Evolutionary conservation across 2,888 invertebrate genomes (phyloP).

Genomic region (Biston betularia): DNA sequence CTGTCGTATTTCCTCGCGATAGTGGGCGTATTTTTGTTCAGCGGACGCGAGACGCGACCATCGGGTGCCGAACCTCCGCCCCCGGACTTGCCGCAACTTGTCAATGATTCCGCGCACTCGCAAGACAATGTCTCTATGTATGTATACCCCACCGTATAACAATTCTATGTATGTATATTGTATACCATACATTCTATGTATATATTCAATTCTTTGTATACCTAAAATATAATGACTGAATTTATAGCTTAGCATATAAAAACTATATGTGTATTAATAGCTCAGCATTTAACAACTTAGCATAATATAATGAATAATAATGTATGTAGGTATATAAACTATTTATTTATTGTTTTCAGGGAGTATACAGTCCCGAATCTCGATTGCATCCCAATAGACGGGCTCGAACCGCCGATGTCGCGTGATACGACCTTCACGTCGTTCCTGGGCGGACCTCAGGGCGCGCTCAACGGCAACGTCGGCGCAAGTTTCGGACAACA

Average conservation of each 20-base stretch:
- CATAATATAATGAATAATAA: too few relatives aligned
- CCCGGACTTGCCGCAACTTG: conserved; percentile 30
- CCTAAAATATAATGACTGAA: too few relatives aligned
- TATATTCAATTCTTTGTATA: too few relatives aligned
- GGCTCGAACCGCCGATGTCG: conserved; percentile 81
- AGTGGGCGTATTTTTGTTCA: conserved; percentile 88
- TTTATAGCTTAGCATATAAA: neutral
- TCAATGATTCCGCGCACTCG: neutral
- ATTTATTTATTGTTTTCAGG: conserved; percentile 61
- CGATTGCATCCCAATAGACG: conserved; percentile 82
- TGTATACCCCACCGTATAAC: conserved; percentile 47
- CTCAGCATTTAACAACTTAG: too few relatives aligned
- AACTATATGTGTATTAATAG: too few relatives aligned
- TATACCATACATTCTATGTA: too few relatives aligned
- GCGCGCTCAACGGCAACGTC: conserved; percentile 62
- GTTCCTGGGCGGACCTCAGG: conserved; percentile 79
- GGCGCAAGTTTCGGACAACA: conserved; percentile 24
- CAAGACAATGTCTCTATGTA: conserved; percentile 66
- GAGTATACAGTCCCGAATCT: conserved; percentile 81
- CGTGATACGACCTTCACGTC: conserved; percentile 84
- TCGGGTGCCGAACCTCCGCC: conserved; percentile 60
- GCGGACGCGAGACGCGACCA: conserved; percentile 86
- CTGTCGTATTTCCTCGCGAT: conserved; percentile 92
- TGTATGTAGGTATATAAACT: too few relatives aligned
- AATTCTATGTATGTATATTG: too few relatives aligned